Evolutionary conservation across 1,140 invertebrate species (phyloP).

Genomic region (Drosophila arawakana): DNA sequence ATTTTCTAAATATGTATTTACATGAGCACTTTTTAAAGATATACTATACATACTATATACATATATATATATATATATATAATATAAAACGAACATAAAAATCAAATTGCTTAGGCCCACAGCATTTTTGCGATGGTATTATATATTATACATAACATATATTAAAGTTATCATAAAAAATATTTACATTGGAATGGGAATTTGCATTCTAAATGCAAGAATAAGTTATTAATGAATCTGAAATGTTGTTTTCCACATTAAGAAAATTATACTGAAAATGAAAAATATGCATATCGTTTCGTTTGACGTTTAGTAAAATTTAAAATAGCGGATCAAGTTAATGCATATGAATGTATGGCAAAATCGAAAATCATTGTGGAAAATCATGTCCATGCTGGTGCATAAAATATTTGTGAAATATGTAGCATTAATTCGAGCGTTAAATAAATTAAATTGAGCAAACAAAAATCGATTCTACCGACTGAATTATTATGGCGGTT

Average conservation of each 20-base stretch:
- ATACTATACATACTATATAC: background rate
- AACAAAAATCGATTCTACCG: background rate
- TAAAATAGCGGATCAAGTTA: slow-evolving; percentile 40
- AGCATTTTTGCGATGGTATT: slow-evolving; percentile 22
- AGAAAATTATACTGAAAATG: slow-evolving; percentile 2
- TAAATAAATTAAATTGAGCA: slow-evolving; percentile 59
- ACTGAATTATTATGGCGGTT: background rate
- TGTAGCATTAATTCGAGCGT: slow-evolving; percentile 63
- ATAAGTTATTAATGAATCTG: slow-evolving; percentile 10
- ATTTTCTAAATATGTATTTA: slow-evolving; percentile 26
- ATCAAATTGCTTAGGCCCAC: slow-evolving; percentile 18
- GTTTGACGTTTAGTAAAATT: slow-evolving; percentile 74
- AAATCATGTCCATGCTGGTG: background rate
- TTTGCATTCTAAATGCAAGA: slow-evolving; percentile 21
- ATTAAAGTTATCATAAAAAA: slow-evolving; percentile 12
- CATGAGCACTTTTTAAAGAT: slow-evolving; percentile 31
- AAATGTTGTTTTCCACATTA: slow-evolving; percentile 21
- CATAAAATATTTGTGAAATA: slow-evolving; percentile 49
- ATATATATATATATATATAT: slow-evolving; percentile 16
- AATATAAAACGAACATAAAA: background rate
- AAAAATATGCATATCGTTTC: slow-evolving; percentile 68
- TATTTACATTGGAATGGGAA: slow-evolving; percentile 29
- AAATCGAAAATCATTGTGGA: slow-evolving; percentile 1
- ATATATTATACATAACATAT: slow-evolving; percentile 14
- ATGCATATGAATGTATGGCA: slow-evolving; percentile 39